These are phyloP conservation scores for Ictidomys tridecemlineatus DNA, from an alignment of 2,113 vertebrate species.

Conservation along the genomic window DNA sequence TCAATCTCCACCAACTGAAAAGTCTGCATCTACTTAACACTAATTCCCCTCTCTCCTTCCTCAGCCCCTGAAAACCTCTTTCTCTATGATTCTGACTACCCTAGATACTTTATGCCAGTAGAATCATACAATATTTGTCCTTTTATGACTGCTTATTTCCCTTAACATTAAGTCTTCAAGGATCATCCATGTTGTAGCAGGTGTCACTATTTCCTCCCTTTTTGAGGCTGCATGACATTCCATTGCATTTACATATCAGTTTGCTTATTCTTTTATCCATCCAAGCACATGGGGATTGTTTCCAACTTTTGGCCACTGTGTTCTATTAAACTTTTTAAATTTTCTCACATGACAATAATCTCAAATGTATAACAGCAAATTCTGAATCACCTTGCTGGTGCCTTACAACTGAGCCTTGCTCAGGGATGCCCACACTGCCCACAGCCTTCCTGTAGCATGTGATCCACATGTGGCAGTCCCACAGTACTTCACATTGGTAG, in stretches of 20 bases:
- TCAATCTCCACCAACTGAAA: neutral
- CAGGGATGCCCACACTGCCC: neutral
- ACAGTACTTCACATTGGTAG: rapidly evolving
- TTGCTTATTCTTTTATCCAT: neutral
- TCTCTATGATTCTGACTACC: neutral
- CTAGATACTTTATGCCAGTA: neutral
- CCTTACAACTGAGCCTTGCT: neutral
- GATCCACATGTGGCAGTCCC: no score
- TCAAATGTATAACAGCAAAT: neutral
- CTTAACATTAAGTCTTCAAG: neutral
- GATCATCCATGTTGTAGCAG: no score
- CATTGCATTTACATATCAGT: neutral
- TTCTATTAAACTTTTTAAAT: neutral
- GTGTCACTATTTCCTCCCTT: neutral
- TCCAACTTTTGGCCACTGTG: neutral
- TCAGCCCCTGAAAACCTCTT: neutral
- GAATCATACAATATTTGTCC: neutral
- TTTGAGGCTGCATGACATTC: neutral
- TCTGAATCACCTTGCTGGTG: neutral
- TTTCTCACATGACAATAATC: neutral
- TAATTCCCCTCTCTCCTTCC: neutral
- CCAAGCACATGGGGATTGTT: neutral
- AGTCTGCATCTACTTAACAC: neutral
- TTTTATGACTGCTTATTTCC: neutral
- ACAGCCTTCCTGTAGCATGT: neutral